These are phyloP conservation scores for Tolypeutes matacus DNA, from an alignment of 2,797 vertebrate species.

Conservation along the genomic window DNA sequence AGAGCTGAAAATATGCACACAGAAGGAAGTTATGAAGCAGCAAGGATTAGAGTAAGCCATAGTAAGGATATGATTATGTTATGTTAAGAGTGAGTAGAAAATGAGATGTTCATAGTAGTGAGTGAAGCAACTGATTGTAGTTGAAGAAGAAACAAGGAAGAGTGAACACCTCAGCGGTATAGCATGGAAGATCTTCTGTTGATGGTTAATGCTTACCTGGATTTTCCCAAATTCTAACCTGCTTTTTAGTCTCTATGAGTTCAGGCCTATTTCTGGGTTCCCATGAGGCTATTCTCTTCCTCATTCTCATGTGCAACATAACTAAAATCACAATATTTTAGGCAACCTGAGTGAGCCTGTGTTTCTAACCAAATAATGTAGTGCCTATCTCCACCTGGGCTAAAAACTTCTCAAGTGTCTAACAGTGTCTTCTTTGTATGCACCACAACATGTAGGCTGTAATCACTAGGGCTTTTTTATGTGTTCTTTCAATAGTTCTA, in stretches of 20 bases:
- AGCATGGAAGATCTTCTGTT: not conserved
- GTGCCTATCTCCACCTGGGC: not conserved
- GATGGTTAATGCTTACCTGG: not conserved
- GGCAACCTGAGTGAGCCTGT: not conserved
- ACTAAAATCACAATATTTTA: not conserved
- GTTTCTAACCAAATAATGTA: not conserved
- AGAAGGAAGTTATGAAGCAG: not conserved
- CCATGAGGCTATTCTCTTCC: not conserved
- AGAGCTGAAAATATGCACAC: not conserved
- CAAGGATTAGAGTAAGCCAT: not conserved
- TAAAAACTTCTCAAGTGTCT: not conserved
- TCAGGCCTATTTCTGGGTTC: not conserved
- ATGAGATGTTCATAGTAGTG: not conserved
- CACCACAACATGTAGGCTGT: not conserved
- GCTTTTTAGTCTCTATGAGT: not conserved
- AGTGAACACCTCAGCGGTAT: not conserved
- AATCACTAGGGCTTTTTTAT: not conserved
- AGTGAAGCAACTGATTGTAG: not conserved
- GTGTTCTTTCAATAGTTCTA: not conserved
- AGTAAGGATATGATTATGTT: conserved; percentile 14
- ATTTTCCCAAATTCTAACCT: not conserved
- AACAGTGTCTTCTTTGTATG: not conserved
- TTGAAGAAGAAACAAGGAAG: not conserved
- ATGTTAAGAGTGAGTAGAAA: conserved; percentile 22
- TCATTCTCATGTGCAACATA: not conserved